phyloP scores from a whole-genome alignment of 2,113 vertebrate species.

The Tetrao urogallus region DNA sequence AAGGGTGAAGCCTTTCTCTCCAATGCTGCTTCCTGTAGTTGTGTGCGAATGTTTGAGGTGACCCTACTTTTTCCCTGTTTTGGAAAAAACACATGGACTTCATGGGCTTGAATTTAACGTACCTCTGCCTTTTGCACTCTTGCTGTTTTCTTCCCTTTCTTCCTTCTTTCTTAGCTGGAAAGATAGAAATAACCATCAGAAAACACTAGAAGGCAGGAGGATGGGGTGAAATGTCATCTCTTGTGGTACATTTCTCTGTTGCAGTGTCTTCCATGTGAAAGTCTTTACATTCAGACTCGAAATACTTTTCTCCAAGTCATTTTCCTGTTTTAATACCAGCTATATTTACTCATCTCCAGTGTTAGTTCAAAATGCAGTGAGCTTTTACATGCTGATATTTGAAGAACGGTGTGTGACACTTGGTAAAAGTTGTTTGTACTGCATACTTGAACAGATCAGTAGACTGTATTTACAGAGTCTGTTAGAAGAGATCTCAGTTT shows the following conservation, averaged over 20 bases:
- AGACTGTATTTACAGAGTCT: background rate
- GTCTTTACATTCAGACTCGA: background rate
- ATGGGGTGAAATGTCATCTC: background rate
- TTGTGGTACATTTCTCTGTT: background rate
- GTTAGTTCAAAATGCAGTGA: background rate
- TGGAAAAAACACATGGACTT: background rate
- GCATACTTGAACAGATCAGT: background rate
- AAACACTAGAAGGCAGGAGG: background rate
- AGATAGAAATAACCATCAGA: background rate
- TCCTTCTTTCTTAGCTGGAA: background rate
- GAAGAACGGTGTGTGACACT: background rate
- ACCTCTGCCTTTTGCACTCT: background rate
- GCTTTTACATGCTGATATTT: background rate
- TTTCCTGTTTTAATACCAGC: background rate
- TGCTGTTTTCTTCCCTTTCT: background rate
- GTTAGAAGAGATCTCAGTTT: accelerated
- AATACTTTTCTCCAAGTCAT: background rate
- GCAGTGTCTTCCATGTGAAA: background rate
- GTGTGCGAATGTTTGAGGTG: background rate
- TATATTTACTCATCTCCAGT: background rate
- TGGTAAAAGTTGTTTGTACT: background rate
- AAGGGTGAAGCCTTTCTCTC: background rate
- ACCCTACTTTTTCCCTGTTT: background rate
- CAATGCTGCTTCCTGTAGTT: background rate
- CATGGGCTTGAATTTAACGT: background rate